These are phyloP conservation scores for Tetramorium simillimum DNA, from an alignment of 1,140 invertebrate species.

Conservation along the genomic window DNA sequence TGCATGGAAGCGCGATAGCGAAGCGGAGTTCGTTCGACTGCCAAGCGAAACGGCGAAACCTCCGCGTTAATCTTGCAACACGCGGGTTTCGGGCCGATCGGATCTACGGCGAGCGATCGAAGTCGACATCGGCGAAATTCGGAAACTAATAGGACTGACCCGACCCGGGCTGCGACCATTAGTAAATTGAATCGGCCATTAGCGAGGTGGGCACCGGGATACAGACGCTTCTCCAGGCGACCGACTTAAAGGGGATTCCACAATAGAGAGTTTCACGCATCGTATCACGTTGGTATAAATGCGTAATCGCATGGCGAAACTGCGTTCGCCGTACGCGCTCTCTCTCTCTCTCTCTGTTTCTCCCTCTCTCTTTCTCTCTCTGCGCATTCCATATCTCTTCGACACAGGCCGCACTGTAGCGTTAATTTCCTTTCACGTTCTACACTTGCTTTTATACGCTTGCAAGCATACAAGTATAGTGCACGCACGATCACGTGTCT, in stretches of 20 bases:
- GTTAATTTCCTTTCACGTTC: slow-evolving; percentile 31
- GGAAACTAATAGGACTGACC: slow-evolving; percentile 46
- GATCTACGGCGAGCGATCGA: slow-evolving; percentile 22
- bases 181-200: slow-evolving; percentile 58
- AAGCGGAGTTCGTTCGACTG: neutral
- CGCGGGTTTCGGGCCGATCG: slow-evolving; percentile 32
- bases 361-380: slow-evolving; percentile 1
- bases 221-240: slow-evolving; percentile 43
- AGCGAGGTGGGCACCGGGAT: slow-evolving; percentile 14
- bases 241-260: slow-evolving; percentile 46
- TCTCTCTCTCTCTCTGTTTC: neutral
- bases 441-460: slow-evolving; percentile 17
- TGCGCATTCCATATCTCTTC: slow-evolving; percentile 19
- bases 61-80: slow-evolving; percentile 32
- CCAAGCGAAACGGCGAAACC: neutral
- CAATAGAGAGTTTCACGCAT: neutral
- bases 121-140: slow-evolving; percentile 41
- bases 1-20: neutral
- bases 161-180: slow-evolving; percentile 25
- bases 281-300: neutral
- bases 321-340: neutral
- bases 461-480: neutral
- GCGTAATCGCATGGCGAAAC: neutral
- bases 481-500: neutral
- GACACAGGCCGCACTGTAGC: neutral